A percentile compares a stretch with the other conserved stretches of the same genome.
Conservation (phyloP, 2,888 invertebrate genomes). For the Cremastinae sp. region DNA sequence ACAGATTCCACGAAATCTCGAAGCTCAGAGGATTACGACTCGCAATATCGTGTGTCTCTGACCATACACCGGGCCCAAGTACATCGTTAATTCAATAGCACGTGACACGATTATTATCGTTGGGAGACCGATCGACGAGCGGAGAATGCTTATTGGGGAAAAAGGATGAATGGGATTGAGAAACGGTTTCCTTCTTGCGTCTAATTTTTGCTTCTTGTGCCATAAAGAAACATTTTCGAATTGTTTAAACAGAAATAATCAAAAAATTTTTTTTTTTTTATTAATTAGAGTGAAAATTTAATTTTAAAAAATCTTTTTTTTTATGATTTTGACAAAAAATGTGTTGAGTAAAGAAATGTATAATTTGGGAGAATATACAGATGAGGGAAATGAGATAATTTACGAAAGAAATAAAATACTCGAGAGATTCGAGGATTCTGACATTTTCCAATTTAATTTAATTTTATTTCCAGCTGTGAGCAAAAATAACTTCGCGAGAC, state of each 20-base stretch:
- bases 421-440: not conserved
- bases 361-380: constrained; percentile 15
- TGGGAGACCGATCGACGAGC: not conserved
- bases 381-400: constrained; percentile 7
- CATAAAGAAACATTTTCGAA: not conserved
- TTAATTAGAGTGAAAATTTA: too few species aligned
- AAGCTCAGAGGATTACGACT: constrained; percentile 43
- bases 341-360: constrained; percentile 9
- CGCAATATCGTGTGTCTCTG: constrained; percentile 36
- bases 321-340: not conserved
- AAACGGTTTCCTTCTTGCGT: not conserved
- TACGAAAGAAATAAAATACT: too few species aligned
- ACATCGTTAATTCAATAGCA: constrained; percentile 46
- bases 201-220: not conserved
- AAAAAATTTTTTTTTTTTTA: too few species aligned
- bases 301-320: too few species aligned
- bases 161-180: not conserved
- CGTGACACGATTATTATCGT: constrained; percentile 29
- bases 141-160: not conserved
- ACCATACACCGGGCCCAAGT: constrained; percentile 15
- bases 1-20: constrained; percentile 42
- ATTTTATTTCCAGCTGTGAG: not conserved
- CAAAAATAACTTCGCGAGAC: constrained; percentile 1
- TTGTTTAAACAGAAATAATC: not conserved
- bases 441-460: not conserved